Evolutionary conservation across 1,140 invertebrate species (phyloP).

Genomic region (Ceratitis capitata): DNA sequence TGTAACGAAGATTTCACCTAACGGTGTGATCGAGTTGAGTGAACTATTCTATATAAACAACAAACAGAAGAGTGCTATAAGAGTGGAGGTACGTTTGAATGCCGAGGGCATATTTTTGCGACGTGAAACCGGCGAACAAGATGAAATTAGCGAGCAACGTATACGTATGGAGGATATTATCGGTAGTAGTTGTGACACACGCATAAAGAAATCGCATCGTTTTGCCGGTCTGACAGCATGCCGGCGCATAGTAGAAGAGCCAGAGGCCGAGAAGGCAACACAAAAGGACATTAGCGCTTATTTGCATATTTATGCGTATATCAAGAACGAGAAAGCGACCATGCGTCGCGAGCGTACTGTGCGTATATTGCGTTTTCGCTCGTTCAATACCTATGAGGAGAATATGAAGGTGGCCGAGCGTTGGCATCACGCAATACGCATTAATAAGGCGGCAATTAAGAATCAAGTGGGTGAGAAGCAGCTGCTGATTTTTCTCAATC

Average conservation of each 20-base stretch:
- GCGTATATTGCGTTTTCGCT: conserved; percentile 81
- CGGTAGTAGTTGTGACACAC: conserved; percentile 81
- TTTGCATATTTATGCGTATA: conserved; percentile 87
- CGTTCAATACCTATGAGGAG: conserved; percentile 81
- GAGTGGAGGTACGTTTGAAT: conserved; percentile 80
- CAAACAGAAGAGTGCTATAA: conserved; percentile 75
- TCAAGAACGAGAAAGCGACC: conserved; percentile 64
- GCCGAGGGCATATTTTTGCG: conserved; percentile 77
- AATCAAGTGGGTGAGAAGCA: conserved; percentile 33
- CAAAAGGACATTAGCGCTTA: conserved; percentile 82
- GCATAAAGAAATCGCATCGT: conserved; percentile 73
- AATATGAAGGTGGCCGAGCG: conserved; percentile 82
- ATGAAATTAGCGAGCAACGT: conserved; percentile 75
- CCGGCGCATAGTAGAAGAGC: conserved; percentile 67
- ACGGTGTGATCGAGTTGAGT: conserved; percentile 68
- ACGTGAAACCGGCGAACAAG: conserved; percentile 71
- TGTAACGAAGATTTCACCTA: background rate
- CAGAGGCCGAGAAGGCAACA: conserved; percentile 64
- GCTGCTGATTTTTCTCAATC: conserved; percentile 87
- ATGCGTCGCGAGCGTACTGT: conserved; percentile 79
- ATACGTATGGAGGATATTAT: conserved; percentile 80
- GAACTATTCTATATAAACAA: conserved; percentile 85
- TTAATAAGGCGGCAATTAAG: conserved; percentile 43
- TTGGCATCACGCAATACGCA: conserved; percentile 73
- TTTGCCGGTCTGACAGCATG: conserved; percentile 67